Evolutionary conservation across 2,113 vertebrate genomes (phyloP).

Genomic region (Seriola rivoliana): DNA sequence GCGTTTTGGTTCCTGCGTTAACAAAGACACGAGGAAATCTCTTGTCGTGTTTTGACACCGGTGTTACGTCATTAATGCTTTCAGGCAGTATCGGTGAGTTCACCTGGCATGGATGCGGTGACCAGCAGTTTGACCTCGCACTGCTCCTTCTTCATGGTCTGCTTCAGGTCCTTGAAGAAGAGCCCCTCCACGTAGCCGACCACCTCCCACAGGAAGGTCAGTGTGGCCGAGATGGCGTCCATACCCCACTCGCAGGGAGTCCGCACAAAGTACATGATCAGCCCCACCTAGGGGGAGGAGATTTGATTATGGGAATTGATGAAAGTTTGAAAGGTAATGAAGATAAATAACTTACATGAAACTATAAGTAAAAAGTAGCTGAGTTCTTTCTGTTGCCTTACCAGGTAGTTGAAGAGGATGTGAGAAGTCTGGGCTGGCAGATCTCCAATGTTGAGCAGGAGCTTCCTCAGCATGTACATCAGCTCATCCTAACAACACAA

Average conservation of each 20-base stretch:
- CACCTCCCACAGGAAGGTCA: slow-evolving; percentile 99
- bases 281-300: slow-evolving; percentile 87
- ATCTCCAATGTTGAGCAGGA: slow-evolving; percentile 96
- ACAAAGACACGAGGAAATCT: neutral
- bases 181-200: slow-evolving; percentile 98
- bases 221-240: slow-evolving; percentile 98
- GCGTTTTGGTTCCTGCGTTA: slow-evolving; percentile 93
- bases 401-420: slow-evolving; percentile 99
- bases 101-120: slow-evolving; percentile 99
- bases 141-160: slow-evolving; percentile 99
- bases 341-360: neutral
- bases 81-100: neutral
- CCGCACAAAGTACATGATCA: slow-evolving; percentile 99
- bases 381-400: slow-evolving; percentile 71
- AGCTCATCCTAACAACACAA: slow-evolving; percentile 90
- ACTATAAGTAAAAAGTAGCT: neutral
- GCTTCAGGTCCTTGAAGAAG: slow-evolving; percentile 99
- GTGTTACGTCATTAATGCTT: too few species aligned
- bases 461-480: slow-evolving; percentile 98
- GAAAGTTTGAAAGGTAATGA: neutral
- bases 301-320: neutral
- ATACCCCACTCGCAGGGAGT: slow-evolving; percentile 99
- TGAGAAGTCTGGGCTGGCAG: slow-evolving; percentile 98
- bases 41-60: neutral
- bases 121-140: slow-evolving; percentile 98